phyloP scores from a whole-genome alignment of 2,888 invertebrate species.

The Hemaris fuciformis region DNA sequence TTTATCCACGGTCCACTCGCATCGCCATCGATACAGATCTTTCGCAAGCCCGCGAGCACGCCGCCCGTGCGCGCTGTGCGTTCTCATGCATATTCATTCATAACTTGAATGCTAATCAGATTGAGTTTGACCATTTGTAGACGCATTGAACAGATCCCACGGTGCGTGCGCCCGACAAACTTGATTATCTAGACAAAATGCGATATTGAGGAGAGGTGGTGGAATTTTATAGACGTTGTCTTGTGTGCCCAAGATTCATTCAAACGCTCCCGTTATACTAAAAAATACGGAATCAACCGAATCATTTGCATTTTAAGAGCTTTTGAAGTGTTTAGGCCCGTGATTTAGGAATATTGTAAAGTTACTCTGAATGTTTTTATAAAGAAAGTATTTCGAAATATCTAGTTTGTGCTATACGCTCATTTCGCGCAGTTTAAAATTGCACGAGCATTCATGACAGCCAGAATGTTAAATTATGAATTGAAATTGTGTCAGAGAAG shows the following conservation, averaged over 20 bases:
- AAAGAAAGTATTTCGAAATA: background rate
- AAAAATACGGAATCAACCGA: no score
- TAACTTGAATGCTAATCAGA: constrained; percentile 32
- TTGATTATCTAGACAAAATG: background rate
- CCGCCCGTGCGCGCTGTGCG: constrained; percentile 3
- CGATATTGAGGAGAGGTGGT: background rate
- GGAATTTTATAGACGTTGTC: background rate
- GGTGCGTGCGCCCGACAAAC: constrained; percentile 15
- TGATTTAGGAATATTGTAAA: no score
- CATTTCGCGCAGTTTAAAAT: no score
- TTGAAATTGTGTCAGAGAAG: background rate
- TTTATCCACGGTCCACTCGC: background rate
- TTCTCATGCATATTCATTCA: constrained; percentile 40
- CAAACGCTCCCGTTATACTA: no score
- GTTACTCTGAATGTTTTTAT: no score
- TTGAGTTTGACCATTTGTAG: constrained; percentile 25
- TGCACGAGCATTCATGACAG: background rate
- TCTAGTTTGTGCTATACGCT: no score
- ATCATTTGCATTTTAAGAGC: no score
- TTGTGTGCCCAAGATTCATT: background rate
- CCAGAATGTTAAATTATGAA: background rate
- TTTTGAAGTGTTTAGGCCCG: no score
- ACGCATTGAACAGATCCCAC: constrained; percentile 24
- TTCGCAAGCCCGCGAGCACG: constrained; percentile 29
- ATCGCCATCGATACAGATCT: constrained; percentile 10